Evolutionary conservation across 1,140 invertebrate species (phyloP), one percentile per base, ranked within the genome.

Genomic region (Drosophila bifasciata): DNA sequence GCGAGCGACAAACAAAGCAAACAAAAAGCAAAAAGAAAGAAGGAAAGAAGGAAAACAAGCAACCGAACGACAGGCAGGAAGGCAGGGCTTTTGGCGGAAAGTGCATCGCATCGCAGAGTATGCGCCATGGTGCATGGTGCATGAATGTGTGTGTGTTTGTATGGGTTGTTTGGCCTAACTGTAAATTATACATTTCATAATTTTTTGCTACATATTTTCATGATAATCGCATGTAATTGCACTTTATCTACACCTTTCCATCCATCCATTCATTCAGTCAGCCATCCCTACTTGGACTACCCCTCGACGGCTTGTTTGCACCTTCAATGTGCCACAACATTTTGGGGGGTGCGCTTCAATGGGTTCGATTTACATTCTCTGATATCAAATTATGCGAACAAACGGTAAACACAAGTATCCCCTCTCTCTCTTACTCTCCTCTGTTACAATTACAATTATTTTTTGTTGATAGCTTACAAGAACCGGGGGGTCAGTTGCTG

Each of bases 101-200:
- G 32, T 36, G 32, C 32, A 36, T 36, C 11, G 32, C 32, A 4
- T 36, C 32, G 3, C 28, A 32, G 23, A 6, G 23, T 7, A 6
- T 32, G 11, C 0, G 0, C 3, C 32, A 11, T 36, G 32, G 9
- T 32, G 28, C 28, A 3, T 32, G 9, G 3, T 4, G 32, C 28
- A 28, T 28, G 8, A 7, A 28, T 9, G 28, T 36, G 41, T 50
- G 40, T 40, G 49, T 46, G 53, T 36, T 28, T 25, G 13, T 36
- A 28, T 50, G 28, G 51, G 11, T 44, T 41, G 50, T 68, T 68
- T 51, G 63, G 66, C 41, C 72, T 90, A 90, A 90, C 89, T 90
- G 89, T 90, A 90, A 90, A 90, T 90, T 90, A 89, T 89, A 90
- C 61, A 89, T 90, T 90, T 90, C 89, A 90, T 90, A 90, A 90